A percentile compares a stretch with the other conserved stretches of the same genome.
Evolutionary conservation across 2,113 vertebrate genomes (phyloP).

Genomic region (Thamnaconus septentrionalis): DNA sequence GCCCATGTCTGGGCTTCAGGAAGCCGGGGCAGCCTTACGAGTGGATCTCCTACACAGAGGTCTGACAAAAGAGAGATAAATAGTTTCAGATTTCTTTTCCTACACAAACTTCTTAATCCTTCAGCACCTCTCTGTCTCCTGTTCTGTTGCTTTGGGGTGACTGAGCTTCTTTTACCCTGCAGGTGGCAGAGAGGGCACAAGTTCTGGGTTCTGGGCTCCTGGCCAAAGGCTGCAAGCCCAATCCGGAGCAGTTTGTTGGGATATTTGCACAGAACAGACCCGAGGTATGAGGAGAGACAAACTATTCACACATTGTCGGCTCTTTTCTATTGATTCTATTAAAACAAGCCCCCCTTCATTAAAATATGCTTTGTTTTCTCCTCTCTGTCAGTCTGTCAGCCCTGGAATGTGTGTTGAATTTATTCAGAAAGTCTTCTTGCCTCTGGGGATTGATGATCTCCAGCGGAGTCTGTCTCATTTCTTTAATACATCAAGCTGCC

Average conservation of each 20-base stretch:
- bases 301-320: background rate
- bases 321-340: background rate
- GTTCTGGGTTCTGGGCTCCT: slow-evolving; percentile 76
- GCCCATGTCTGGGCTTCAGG: slow-evolving; percentile 77
- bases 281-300: slow-evolving; percentile 64
- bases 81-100: too few species aligned
- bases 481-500: slow-evolving; percentile 10
- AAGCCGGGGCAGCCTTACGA: slow-evolving; percentile 76
- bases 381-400: background rate
- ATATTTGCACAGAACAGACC: slow-evolving; percentile 80
- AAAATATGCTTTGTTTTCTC: background rate
- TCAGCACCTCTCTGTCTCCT: background rate
- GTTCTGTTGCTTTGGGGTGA: slow-evolving; percentile 9
- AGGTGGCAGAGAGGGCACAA: slow-evolving; percentile 76
- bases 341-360: background rate
- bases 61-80: slow-evolving; percentile 27
- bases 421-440: slow-evolving; percentile 8
- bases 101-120: background rate
- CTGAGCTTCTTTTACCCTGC: slow-evolving; percentile 8
- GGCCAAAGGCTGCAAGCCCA: slow-evolving; percentile 75
- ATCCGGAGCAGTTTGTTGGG: slow-evolving; percentile 73
- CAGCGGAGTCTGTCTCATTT: slow-evolving; percentile 30
- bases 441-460: slow-evolving; percentile 17
- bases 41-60: slow-evolving; percentile 81
- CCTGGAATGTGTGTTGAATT: slow-evolving; percentile 12